These are phyloP conservation scores for Pteromalus puparum DNA, from an alignment of 1,140 invertebrate species.

Conservation along the genomic window DNA sequence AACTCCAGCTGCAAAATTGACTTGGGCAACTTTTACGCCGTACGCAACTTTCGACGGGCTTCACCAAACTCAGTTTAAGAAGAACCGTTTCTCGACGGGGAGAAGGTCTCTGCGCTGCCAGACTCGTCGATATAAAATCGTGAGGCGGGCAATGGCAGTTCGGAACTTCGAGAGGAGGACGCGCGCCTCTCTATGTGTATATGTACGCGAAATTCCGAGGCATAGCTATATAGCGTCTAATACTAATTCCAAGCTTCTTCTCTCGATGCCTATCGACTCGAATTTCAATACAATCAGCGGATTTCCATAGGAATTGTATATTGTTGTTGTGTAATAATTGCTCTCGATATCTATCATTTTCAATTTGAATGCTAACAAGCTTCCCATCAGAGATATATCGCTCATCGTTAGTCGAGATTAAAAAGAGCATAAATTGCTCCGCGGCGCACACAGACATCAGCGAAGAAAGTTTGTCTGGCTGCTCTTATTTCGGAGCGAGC, in stretches of 20 bases:
- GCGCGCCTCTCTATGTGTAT: slow-evolving; percentile 41
- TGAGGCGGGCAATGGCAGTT: slow-evolving; percentile 62
- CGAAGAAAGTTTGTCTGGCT: background rate
- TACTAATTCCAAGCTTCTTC: background rate
- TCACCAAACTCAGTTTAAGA: slow-evolving; percentile 75
- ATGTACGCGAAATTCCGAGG: no score
- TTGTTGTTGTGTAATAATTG: no score
- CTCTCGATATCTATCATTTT: no score
- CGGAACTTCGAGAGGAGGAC: slow-evolving; percentile 59
- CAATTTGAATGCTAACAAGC: no score
- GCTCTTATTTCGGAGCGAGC: background rate
- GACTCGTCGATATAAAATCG: slow-evolving; percentile 68
- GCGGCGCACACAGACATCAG: no score
- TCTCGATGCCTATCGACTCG: background rate
- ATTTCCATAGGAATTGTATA: no score
- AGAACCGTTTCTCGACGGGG: slow-evolving; percentile 69
- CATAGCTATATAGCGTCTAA: no score
- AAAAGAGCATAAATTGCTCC: background rate
- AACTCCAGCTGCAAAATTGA: slow-evolving; percentile 76
- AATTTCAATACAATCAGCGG: no score
- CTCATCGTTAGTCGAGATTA: background rate
- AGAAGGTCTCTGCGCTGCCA: slow-evolving; percentile 64
- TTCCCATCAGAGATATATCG: no score
- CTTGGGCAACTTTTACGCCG: slow-evolving; percentile 74
- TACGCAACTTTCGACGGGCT: slow-evolving; percentile 72